These are phyloP conservation scores for Buceros bicornis DNA, from an alignment of 2,797 vertebrate species.

Conservation along the genomic window DNA sequence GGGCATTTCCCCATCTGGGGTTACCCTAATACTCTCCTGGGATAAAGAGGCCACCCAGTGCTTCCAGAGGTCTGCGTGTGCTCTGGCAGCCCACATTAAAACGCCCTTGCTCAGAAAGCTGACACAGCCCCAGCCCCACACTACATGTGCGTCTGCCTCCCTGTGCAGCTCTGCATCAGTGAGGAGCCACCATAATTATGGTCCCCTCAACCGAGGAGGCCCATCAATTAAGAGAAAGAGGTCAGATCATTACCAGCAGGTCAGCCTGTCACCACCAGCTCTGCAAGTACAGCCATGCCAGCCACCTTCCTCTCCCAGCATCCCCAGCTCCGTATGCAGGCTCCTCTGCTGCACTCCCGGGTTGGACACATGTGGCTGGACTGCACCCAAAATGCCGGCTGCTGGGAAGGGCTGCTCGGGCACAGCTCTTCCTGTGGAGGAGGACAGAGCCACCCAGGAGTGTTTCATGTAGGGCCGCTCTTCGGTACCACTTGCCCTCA, in stretches of 20 bases:
- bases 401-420: not conserved
- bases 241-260: not conserved
- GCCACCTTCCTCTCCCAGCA: not conserved
- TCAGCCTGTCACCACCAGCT: fast-evolving
- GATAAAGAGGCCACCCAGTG: not conserved
- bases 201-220: not conserved
- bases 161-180: not conserved
- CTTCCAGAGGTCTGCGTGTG: not conserved
- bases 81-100: not conserved
- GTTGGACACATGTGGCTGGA: fast-evolving
- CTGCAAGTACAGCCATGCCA: fast-evolving
- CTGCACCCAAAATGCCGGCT: fast-evolving
- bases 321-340: not conserved
- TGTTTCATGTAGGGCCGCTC: not conserved
- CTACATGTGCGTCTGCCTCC: fast-evolving
- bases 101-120: not conserved
- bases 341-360: not conserved
- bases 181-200: not conserved
- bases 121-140: not conserved
- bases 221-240: not conserved
- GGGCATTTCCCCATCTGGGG: not conserved
- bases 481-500: not conserved
- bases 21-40: not conserved
- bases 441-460: not conserved
- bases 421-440: fast-evolving